Base-by-base conservation (phyloP, 2,797 vertebrate genomes). In the Etheostoma perlongum region DNA sequence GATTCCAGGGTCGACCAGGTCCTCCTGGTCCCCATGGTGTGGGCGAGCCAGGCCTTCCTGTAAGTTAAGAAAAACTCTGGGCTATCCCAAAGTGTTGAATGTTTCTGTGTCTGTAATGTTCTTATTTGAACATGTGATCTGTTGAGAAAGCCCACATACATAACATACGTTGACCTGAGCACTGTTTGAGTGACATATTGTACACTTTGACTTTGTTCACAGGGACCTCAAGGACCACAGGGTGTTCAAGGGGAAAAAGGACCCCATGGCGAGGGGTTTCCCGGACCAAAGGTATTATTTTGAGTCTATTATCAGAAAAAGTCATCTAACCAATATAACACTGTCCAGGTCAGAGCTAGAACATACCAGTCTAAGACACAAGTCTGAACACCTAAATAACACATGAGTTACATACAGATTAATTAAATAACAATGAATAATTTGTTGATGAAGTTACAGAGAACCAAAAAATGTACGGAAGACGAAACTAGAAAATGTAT, bases 221-320 rank as follows among this genome's bases (percentile, higher is more conserved):
- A 98, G 97, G 97, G 97, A n/a, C 93, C 96, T 92, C 97, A 96
- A 94, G 97, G 97, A 89, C 94, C 95, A 84, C 96, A 96, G 80
- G 97, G 97, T 71, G 85, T 96, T 91, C 95, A 94, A 88, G 97
- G 97, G 59, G 96, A 94, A 88, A 96, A 96, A 89, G 97, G 97
- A 82, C 92, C 91, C 10, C 92, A 86, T 21, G 97, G 97, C 70
- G 97, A 98, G 91, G 97, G 97, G 13, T 90, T 96, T 85, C 97
- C 96, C 67, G 97, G 97, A 89, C 76, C 94, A 85, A 98, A 98
- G 96, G 97, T 98, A 95, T 69, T 48, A 7, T 73, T 78, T 67
- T 4, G 7, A 46, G 16, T 74, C 48, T 57, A n/a, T 54, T 25
- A 44, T 33, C n/a, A 48, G 30, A 68, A 8, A 8, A 53, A 58